Percentiles rank a stretch among this genome's conserved stretches.
Evolutionary conservation across 1,140 invertebrate genomes (phyloP).

Genomic region (Atta cephalotes): DNA sequence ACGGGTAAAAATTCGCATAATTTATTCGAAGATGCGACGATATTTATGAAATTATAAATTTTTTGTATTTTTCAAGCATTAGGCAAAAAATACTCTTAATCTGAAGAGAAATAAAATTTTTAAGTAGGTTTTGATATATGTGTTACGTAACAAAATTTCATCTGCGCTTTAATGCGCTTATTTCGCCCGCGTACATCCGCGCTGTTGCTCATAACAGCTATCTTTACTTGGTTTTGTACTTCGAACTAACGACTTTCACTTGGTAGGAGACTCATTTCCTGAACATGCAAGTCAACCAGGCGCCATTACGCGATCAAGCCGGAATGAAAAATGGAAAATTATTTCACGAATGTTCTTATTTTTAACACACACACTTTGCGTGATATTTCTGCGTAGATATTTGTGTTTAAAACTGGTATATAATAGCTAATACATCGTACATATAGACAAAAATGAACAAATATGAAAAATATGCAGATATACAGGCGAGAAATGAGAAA

Average conservation of each 20-base stretch:
- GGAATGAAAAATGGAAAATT: constrained; percentile 47
- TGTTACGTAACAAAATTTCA: constrained; percentile 17
- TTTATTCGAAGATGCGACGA: constrained; percentile 42
- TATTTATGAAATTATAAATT: constrained; percentile 45
- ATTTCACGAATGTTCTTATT: constrained; percentile 32
- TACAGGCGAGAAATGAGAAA: not conserved
- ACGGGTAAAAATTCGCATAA: constrained; percentile 30
- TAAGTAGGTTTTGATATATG: not conserved
- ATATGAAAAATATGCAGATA: not conserved
- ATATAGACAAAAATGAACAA: not conserved
- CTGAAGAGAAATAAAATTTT: not conserved
- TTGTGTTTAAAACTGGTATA: not conserved
- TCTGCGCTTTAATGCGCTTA: not conserved
- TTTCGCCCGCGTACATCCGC: constrained; percentile 2
- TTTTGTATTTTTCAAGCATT: not conserved
- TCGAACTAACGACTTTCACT: constrained; percentile 76
- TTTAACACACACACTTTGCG: not conserved
- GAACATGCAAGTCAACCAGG: constrained; percentile 61
- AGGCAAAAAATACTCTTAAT: not conserved
- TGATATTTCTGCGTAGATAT: constrained; percentile 25
- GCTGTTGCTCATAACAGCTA: not conserved
- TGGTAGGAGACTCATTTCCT: constrained; percentile 69
- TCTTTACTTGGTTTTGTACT: constrained; percentile 48
- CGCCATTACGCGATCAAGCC: constrained; percentile 57
- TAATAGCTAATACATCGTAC: not conserved